Base-by-base conservation (phyloP, 2,888 invertebrate species). In the Entomobrya multifasciata region DNA sequence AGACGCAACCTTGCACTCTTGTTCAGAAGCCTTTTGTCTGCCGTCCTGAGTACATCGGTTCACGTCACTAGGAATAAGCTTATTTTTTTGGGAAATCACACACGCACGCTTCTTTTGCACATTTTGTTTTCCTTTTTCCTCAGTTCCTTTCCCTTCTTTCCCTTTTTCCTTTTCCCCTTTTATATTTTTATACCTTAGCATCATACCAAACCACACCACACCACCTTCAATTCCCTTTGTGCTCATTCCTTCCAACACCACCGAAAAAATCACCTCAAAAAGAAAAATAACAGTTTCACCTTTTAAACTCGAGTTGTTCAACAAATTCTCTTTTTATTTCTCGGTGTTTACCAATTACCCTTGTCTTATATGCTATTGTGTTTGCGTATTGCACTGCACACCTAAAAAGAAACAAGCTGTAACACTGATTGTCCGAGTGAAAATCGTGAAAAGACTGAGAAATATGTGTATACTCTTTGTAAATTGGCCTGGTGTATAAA, bases 1-100 rank as follows among this genome's bases (percentile, higher is more conserved):
- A 3, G 4, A 15, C 3, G 27, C 36, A 65, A 36, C 65, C 65
- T 36, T n/a, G 36, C 65, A 30, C 57, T 65, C 36, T 30, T 10
- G 6, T 77, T 70, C 84, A 84, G 84, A 84, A 84, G 77, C 67
- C 67, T 84, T 84, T 84, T 84, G 77, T 78, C 77, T 62, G 65
- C 78, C 84, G 84, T 84, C 84, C 84, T 70, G 84, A 70, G 55
- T 47, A 83, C 72, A 57, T 60, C 27, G 78, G 57, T 78, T 77
- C 67, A 25, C 78, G 77, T 78, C 55, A 67, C 44, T 27, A 20
- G 22, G 15, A 49, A 8, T 22, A 20, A 62, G 72, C 55, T 67
- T 55, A 20, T 17, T 10, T 30, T 27, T 57, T 62, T 20, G 57
- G 4, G 3, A 11, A n/a, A 13, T 47, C 76, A 83, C 70, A 83